These are phyloP conservation scores for Lasiurus borealis DNA, from an alignment of 2,113 vertebrate species.

Conservation along the genomic window DNA sequence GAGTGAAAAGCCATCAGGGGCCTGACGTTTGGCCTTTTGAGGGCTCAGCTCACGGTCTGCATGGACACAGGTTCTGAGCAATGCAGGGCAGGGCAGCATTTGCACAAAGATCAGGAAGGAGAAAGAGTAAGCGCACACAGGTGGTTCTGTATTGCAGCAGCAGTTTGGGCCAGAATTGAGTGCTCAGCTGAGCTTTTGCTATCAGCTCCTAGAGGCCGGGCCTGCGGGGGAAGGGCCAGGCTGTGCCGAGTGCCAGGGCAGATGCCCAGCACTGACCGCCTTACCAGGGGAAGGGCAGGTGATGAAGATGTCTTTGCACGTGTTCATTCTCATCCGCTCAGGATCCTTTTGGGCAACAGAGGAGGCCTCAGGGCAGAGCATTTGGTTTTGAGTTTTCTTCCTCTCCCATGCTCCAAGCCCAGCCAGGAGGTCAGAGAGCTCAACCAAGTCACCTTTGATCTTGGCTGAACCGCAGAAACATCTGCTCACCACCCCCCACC, in stretches of 20 bases:
- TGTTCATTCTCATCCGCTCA: background rate
- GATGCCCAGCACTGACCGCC: background rate
- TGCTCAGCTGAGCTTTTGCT: background rate
- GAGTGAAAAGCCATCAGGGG: background rate
- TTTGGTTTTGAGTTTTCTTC: background rate
- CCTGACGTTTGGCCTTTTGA: background rate
- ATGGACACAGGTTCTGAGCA: background rate
- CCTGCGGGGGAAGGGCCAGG: no score
- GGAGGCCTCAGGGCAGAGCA: background rate
- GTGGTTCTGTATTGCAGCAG: background rate
- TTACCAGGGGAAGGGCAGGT: background rate
- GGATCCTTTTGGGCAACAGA: background rate
- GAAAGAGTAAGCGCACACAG: background rate
- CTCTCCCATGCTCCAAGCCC: background rate
- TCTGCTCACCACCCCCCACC: background rate
- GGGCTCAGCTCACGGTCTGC: background rate
- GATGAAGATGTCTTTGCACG: background rate
- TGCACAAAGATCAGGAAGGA: slow-evolving; percentile 1
- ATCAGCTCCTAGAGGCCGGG: background rate
- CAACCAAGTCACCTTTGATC: background rate
- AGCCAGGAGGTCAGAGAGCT: background rate
- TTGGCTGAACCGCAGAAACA: background rate
- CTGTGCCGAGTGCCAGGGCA: background rate
- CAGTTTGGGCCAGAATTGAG: background rate
- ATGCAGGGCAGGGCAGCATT: background rate